phyloP scores from a whole-genome alignment of 2,888 invertebrate species.

The Calameuta filiformis region DNA sequence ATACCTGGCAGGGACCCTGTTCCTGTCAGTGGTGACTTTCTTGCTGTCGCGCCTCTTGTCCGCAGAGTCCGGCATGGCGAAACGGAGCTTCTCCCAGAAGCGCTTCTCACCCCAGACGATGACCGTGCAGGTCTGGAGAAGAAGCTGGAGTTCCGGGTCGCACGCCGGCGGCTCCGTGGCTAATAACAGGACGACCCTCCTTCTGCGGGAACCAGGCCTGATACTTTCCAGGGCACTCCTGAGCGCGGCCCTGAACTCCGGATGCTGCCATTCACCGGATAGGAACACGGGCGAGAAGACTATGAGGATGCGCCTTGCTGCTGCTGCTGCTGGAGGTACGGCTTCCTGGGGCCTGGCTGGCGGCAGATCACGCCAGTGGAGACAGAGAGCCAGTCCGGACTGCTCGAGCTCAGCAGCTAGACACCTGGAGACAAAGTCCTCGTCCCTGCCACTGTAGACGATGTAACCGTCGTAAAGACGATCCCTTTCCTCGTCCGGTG shows the following conservation, averaged over 20 bases:
- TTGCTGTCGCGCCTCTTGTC: conserved; percentile 47
- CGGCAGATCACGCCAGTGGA: conserved; percentile 68
- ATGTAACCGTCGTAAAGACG: conserved; percentile 85
- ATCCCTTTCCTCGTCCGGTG: conserved; percentile 69
- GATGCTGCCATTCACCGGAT: conserved; percentile 84
- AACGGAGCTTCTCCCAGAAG: conserved; percentile 87
- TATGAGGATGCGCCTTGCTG: conserved; percentile 81
- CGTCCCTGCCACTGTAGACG: conserved; percentile 84
- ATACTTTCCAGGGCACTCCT: conserved; percentile 79
- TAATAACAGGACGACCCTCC: conserved; percentile 64
- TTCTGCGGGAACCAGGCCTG: conserved; percentile 54
- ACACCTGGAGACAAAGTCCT: conserved; percentile 77
- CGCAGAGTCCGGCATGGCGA: conserved; percentile 81
- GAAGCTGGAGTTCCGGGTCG: conserved; percentile 80
- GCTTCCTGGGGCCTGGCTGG: conserved; percentile 67
- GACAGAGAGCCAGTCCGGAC: conserved; percentile 74
- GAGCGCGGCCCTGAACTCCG: conserved; percentile 84
- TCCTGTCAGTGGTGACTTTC: conserved; percentile 52
- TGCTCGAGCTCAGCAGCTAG: conserved; percentile 80
- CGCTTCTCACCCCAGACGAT: conserved; percentile 81
- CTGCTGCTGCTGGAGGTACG: conserved; percentile 72
- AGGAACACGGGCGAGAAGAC: conserved; percentile 85
- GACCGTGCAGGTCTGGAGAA: conserved; percentile 78
- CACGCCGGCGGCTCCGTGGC: conserved; percentile 79
- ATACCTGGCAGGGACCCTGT: conserved; percentile 72